These are phyloP conservation scores for Ctenoplectra terminalis DNA, from an alignment of 1,140 invertebrate genomes.

Conservation along the genomic window DNA sequence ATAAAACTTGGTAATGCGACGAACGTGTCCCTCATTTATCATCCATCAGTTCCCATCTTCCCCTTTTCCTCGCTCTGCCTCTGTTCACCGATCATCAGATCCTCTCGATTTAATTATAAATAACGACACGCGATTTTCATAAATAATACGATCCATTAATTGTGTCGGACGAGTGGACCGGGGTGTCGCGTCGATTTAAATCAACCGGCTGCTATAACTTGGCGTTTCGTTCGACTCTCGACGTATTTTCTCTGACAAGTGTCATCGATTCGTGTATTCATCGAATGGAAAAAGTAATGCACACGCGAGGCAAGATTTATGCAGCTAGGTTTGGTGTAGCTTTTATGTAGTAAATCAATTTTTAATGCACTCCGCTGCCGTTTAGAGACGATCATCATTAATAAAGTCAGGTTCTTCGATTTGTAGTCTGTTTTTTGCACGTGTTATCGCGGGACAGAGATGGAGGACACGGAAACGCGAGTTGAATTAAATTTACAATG, in stretches of 20 bases:
- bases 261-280: background rate
- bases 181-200: background rate
- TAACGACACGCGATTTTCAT: constrained; percentile 32
- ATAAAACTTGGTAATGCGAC: constrained; percentile 15
- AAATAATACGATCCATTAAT: constrained; percentile 28
- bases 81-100: background rate
- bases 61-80: too few species aligned
- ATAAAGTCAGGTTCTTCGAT: background rate
- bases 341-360: background rate
- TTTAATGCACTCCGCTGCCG: background rate
- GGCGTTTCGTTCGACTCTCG: background rate
- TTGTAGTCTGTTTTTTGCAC: background rate
- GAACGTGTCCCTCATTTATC: background rate
- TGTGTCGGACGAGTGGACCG: too few species aligned
- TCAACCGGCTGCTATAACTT: constrained; percentile 5
- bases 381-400: background rate
- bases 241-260: background rate
- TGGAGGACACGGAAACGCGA: too few species aligned
- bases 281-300: background rate
- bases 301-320: background rate
- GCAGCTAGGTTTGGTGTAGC: background rate
- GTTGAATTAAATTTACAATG: too few species aligned
- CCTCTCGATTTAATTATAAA: constrained; percentile 8
- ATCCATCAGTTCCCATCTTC: background rate
- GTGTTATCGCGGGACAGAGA: too few species aligned